Percentiles rank a stretch among this genome's conserved stretches.
These are phyloP conservation scores for Apaloderma vittatum DNA, from an alignment of 2,113 vertebrate species.

Conservation along the genomic window DNA sequence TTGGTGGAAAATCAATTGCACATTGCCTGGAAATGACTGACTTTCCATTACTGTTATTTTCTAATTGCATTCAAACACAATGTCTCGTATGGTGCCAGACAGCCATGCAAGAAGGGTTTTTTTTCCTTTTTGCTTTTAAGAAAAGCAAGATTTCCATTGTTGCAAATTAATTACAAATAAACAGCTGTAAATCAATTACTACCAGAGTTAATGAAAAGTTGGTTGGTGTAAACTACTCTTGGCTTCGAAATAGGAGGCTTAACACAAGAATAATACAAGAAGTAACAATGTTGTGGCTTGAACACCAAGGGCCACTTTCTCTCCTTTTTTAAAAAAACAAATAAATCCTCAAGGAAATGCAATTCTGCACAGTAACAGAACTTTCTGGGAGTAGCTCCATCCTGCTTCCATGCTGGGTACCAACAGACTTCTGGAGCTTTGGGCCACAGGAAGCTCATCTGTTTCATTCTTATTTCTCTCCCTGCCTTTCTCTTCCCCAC, in stretches of 20 bases:
- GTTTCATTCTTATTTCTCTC: neutral
- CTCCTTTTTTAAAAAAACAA: neutral
- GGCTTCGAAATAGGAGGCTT: constrained; percentile 69
- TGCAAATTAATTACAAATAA: constrained; percentile 75
- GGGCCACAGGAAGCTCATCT: neutral
- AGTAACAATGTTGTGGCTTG: constrained; percentile 51
- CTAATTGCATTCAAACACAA: constrained; percentile 79
- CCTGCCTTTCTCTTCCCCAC: neutral
- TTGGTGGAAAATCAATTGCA: constrained; percentile 85
- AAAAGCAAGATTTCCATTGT: constrained; percentile 72
- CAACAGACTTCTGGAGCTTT: neutral
- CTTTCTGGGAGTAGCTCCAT: neutral
- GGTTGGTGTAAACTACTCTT: constrained; percentile 50
- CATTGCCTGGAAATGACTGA: constrained; percentile 83
- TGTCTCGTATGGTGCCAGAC: constrained; percentile 67
- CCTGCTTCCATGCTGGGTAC: neutral
- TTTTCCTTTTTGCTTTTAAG: constrained; percentile 64
- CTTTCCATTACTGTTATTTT: constrained; percentile 82
- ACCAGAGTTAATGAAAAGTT: constrained; percentile 55
- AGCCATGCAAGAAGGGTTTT: constrained; percentile 52
- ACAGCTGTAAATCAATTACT: constrained; percentile 64
- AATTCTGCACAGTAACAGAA: neutral
- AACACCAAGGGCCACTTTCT: constrained; percentile 17
- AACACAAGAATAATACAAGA: constrained; percentile 57
- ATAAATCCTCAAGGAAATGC: constrained; percentile 10